Base-by-base conservation (phyloP, 2,113 vertebrate species). In the Oncorhynchus clarkii region DNA sequence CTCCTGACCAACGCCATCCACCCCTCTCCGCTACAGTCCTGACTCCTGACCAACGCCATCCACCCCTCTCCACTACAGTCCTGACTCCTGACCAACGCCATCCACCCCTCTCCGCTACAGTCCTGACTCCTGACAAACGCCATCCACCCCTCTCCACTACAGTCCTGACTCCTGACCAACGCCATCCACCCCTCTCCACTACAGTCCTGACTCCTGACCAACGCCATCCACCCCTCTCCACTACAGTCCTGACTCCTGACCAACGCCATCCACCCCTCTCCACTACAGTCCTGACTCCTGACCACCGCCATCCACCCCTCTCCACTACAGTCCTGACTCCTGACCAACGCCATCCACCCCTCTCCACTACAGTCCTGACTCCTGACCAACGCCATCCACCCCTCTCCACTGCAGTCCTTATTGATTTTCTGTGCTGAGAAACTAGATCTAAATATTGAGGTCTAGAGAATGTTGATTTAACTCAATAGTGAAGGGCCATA, bases 361-460 rank as follows among this genome's bases (percentile, higher is more conserved):
- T 86, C 81, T 68, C 81, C 65, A 31, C 67, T 45, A 59, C 86
- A 84, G 8, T 59, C 57, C 14, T 1, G 4, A 5, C 31, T 34
- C 31, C 31, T 34, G 31, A 34, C 31, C 31, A 34, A 34, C 6
- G 1, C 31, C 31, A 34, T 7, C 31, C 31, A 34, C 5, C 31
- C 31, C 31, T 6, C 31, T 34, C 31, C 31, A 7, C 34, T 34
- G 34, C 6, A 34, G 5, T 74, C 69, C 2, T 62, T 86, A 92
- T 92, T 88, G 90, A 93, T 92, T 91, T 86, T 79, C 77, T 76
- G 78, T 29, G 78, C 84, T 84, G 73, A 85, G 82, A 89, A 88
- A 16, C 87, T 80, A 79, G 86, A 88, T 88, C 84, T 89, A 74
- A 87, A 39, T 88, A 89, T 88, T 78, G 83, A 80, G 80, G 76